Evolutionary conservation across 2,113 vertebrate species (phyloP), one percentile per base, ranked within the genome.

Genomic region (Salvelinus alpinus): DNA sequence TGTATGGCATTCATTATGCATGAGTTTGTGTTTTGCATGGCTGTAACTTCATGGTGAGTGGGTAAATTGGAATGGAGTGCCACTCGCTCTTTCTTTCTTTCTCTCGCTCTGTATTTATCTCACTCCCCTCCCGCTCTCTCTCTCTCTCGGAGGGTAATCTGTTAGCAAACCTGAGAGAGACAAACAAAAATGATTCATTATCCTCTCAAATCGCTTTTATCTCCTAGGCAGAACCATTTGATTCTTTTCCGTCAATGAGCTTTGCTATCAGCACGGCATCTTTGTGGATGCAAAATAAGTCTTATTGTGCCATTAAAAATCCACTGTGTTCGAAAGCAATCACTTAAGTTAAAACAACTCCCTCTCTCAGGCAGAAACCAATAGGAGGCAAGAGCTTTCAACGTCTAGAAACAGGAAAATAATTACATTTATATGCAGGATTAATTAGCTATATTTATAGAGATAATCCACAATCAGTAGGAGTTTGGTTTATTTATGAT

Each of bases 391-490:
- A 62, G 59, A 22, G 18, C n/a, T 62, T 62, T 54, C 13, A 18
- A 44, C 11, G 71, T 71, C 74, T 77, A 73, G 64, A 81, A 82
- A 82, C 77, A 60, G 69, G 60, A 74, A 73, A 78, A 80, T 38
- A 74, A 82, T 70, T 67, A 73, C 88, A 88, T 80, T 85, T 80
- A 76, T 80, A 82, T 75, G 76, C 77, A 65, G 84, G 87, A 89
- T 91, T 85, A 88, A 90, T 89, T 79, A 72, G 22, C 66, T 20
- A 75, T 89, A 86, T 90, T 87, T 89, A 86, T 91, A 83, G 77
- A 85, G 86, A 87, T 90, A 90, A 92, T 91, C 86, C 87, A 85
- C 69, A 82, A 76, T 71, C 83, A 88, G 90, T 87, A 80, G 87
- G 88, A 87, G 79, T 75, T 82, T 76, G 85, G 87, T 90, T 90